Conservation (phyloP, 1,140 invertebrate species). For the Drosophila nigromelanica region DNA sequence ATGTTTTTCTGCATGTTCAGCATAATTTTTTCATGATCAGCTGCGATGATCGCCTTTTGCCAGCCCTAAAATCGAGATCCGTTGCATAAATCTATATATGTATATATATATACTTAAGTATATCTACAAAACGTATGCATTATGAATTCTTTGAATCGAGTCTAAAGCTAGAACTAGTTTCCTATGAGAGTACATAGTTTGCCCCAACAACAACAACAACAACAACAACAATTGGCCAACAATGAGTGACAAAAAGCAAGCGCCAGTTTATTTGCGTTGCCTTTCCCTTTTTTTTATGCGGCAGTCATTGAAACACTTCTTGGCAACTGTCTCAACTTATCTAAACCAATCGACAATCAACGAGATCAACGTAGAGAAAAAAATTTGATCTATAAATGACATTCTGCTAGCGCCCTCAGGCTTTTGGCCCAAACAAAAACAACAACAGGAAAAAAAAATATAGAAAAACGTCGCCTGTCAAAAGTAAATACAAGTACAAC, state of each 20-base stretch:
- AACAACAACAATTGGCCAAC: neutral
- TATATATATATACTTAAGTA: constrained; percentile 30
- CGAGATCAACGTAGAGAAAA: constrained; percentile 53
- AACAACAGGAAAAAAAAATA: neutral
- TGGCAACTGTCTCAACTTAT: constrained; percentile 60
- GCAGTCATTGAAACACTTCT: constrained; percentile 67
- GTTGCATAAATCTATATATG: neutral
- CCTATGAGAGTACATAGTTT: constrained; percentile 47
- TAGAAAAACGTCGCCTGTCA: constrained; percentile 63
- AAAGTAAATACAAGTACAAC: constrained; percentile 55
- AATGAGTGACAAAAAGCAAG: constrained; percentile 51
- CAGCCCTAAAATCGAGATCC: constrained; percentile 13
- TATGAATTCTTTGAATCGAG: constrained; percentile 36
- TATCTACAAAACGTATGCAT: constrained; percentile 42
- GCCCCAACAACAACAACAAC: constrained; percentile 22
- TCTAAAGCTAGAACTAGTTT: constrained; percentile 67
- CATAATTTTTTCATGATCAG: neutral
- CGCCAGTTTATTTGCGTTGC: constrained; percentile 65
- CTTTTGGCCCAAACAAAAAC: constrained; percentile 16
- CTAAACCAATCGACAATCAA: constrained; percentile 71
- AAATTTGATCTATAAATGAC: constrained; percentile 59
- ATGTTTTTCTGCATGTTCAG: too few relatives aligned
- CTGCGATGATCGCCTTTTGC: neutral
- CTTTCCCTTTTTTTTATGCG: constrained; percentile 73
- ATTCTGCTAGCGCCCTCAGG: constrained; percentile 70